phyloP scores from a whole-genome alignment of 2,113 vertebrate species.

The Clupea harengus region DNA sequence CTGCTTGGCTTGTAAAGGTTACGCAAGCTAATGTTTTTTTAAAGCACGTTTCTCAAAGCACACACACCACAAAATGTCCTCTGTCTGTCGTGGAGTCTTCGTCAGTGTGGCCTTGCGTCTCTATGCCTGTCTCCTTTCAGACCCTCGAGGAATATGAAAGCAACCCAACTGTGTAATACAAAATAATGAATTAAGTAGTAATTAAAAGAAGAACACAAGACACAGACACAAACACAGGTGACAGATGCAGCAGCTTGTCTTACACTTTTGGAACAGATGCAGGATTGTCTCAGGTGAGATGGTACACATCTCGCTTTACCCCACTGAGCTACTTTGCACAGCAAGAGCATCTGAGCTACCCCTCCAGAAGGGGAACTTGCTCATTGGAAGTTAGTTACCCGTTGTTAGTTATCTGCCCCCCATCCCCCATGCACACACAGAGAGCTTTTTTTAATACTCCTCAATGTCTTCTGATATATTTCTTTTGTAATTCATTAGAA shows the following conservation, averaged over 20 bases:
- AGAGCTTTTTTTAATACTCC: too few species aligned
- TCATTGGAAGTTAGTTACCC: too few species aligned
- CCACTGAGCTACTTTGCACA: background rate
- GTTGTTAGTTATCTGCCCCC: too few species aligned
- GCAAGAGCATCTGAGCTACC: background rate
- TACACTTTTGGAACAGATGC: background rate
- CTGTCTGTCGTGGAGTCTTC: background rate
- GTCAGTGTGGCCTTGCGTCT: background rate
- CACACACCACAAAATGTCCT: background rate
- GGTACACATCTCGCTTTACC: background rate
- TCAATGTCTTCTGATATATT: background rate
- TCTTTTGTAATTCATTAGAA: background rate
- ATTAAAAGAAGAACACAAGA: background rate
- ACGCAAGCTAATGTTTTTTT: background rate
- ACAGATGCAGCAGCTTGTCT: conserved; percentile 8
- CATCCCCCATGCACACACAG: too few species aligned
- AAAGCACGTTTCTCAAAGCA: background rate
- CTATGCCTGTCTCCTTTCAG: background rate
- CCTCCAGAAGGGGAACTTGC: background rate
- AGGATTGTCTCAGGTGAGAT: background rate
- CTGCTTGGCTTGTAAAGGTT: background rate
- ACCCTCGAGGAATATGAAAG: background rate
- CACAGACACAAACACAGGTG: background rate
- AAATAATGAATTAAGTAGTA: background rate
- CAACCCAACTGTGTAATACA: background rate